Evolutionary conservation across 1,140 invertebrate genomes (phyloP), one percentile per base, ranked within the genome.

Genomic region (silkworm (Bombyx mori)): DNA sequence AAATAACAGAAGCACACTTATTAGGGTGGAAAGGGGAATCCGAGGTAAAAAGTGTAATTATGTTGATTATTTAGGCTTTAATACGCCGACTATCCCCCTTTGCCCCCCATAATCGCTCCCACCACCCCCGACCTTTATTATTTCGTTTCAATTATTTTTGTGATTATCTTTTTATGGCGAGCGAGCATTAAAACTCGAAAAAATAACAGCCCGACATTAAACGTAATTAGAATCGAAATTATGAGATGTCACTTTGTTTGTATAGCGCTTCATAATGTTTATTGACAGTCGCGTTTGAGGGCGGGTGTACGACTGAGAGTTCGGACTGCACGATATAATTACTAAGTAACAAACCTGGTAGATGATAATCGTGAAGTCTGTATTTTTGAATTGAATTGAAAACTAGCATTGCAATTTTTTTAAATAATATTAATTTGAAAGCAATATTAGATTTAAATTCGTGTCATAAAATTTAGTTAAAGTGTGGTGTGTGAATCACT

Each of bases 91-190:
- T 86, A 81, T 82, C 79, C 75, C 71, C 60, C 71, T 46, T 26
- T 51, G 63, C 65, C 69, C 47, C 66, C 72, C 66, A 60, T 64
- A 63, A 58, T 68, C 62, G 60, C 49, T 68, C 65, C 71, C 68
- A 61, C 63, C 65, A 58, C 68, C 62, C 57, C 57, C 71, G 62
- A 69, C 76, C 77, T 83, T 82, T 82, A 85, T 87, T 85, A 84
- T 87, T 87, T 87, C 84, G 81, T 85, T 87, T 87, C 82, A 87
- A 85, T 87, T 87, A 87, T 87, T 84, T 87, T 86, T 79, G 81
- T 86, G 82, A 87, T 86, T 86, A 87, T 87, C 84, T 87, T 87
- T 87, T 87, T 85, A 87, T 84, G 79, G 80, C 81, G 71, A 69
- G 68, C 70, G 68, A 66, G 71, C 79, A 82, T 85, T 85, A 82